phyloP scores from a whole-genome alignment of 2,113 vertebrate genomes.

The Anarhynchus alexandrinus region DNA sequence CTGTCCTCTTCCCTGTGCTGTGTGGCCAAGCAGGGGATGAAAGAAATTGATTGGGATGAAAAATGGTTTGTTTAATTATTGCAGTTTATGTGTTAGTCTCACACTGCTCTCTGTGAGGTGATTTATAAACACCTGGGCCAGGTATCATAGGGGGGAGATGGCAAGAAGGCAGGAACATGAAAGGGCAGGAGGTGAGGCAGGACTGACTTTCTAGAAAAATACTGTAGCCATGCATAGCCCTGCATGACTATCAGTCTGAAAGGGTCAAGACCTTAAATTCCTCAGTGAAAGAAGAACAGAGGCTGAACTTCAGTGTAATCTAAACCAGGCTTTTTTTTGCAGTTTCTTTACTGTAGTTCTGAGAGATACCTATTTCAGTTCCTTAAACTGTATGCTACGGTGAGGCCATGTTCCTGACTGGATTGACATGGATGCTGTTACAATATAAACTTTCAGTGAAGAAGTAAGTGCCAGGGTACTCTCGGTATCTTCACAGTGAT shows the following conservation, averaged over 20 bases:
- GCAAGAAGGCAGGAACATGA: background rate
- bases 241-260: background rate
- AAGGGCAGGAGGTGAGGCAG: background rate
- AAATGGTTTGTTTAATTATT: background rate
- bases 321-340: background rate
- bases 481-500: background rate
- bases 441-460: background rate
- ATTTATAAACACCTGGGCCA: background rate
- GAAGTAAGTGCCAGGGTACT: background rate
- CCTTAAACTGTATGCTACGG: background rate
- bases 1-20: background rate
- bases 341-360: background rate
- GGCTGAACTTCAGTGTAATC: background rate
- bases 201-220: background rate
- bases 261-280: background rate
- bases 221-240: background rate
- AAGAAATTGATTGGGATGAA: background rate
- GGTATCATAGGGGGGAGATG: background rate
- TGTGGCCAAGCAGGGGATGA: background rate
- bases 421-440: background rate
- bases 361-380: background rate
- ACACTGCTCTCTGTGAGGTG: background rate
- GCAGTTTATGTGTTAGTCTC: background rate
- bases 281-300: background rate
- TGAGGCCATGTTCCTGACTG: background rate